Evolutionary conservation across 2,113 vertebrate genomes (phyloP).

Genomic region (Pseudolaguvia tuberculata): DNA sequence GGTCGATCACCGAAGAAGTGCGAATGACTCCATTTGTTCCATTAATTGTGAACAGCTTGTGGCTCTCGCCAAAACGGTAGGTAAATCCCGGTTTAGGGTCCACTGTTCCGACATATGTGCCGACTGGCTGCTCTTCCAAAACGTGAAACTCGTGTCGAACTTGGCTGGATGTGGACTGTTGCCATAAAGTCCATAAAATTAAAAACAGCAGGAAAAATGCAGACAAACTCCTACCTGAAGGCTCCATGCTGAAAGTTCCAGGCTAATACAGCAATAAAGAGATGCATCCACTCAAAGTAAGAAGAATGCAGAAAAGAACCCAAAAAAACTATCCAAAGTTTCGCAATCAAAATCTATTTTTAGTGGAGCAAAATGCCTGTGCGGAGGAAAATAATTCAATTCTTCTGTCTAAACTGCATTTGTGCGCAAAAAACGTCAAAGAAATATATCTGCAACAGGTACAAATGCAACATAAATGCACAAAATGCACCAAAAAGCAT

Average conservation of each 20-base stretch:
- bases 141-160: conserved; percentile 91
- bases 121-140: conserved; percentile 87
- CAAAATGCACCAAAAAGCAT: not conserved
- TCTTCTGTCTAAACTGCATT: not conserved
- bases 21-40: conserved; percentile 81
- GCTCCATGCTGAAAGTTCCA: conserved; percentile 62
- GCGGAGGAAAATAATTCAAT: not conserved
- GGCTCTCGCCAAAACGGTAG: conserved; percentile 92
- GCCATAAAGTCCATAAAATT: conserved; percentile 66
- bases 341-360: not conserved
- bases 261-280: conserved; percentile 57
- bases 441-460: conserved; percentile 5
- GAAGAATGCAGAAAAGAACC: conserved; percentile 17
- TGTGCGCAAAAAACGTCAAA: not conserved
- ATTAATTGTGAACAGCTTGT: conserved; percentile 90
- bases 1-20: conserved; percentile 86
- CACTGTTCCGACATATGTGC: conserved; percentile 89
- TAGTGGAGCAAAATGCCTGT: not conserved
- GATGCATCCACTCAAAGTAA: conserved; percentile 63
- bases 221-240: conserved; percentile 60
- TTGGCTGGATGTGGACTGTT: conserved; percentile 69
- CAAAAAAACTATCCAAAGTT: conserved; percentile 6
- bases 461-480: not conserved
- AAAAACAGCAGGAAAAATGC: conserved; percentile 58
- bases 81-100: conserved; percentile 87